Evolutionary conservation across 1,140 invertebrate species (phyloP), one percentile per base, ranked within the genome.

Genomic region (Brachionus rotundiformis): DNA sequence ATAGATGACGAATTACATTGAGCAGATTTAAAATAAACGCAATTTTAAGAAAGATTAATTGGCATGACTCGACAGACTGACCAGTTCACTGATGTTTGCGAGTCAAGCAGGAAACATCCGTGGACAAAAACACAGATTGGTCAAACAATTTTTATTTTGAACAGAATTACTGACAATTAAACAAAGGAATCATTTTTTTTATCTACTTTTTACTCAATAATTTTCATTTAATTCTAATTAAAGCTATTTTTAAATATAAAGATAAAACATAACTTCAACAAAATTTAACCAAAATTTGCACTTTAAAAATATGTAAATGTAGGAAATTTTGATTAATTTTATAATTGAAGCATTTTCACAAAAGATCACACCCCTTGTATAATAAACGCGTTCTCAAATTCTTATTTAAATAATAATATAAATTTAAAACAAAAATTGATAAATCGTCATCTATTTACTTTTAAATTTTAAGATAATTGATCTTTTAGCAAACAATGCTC

Each of bases 301-400:
- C 16, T 23, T 54, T 54, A 19, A 54, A 54, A 54, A 19, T 25
- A 39, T 39, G 7, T 54, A 54, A 54, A 25, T 54, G 47, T 54
- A 7, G 19, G 19, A 41, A 41, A 13, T 41, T 41, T 41, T 54
- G 16, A 19, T 54, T 19, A 54, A 54, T 19, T 19, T 19, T 23
- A 54, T 54, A 7, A n/a, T 54, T 54, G 47, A 54, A 54, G 47
- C 47, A 54, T 54, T 54, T 54, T 54, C 47, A 19, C 36, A n/a
- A 39, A 54, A 16, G 19, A 54, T 54, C 47, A 54, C 47, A 54
- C 47, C 47, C 47, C 4, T 54, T 8, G 4, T 54, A 54, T 54
- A 7, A 54, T 39, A 39, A 39, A 39, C 16, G 47, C 47, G 47
- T 54, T 54, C 47, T 54, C 47, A 54, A 41, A 41, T 41, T 41